Evolutionary conservation across 2,113 vertebrate species (phyloP).

Genomic region (Hucho hucho): DNA sequence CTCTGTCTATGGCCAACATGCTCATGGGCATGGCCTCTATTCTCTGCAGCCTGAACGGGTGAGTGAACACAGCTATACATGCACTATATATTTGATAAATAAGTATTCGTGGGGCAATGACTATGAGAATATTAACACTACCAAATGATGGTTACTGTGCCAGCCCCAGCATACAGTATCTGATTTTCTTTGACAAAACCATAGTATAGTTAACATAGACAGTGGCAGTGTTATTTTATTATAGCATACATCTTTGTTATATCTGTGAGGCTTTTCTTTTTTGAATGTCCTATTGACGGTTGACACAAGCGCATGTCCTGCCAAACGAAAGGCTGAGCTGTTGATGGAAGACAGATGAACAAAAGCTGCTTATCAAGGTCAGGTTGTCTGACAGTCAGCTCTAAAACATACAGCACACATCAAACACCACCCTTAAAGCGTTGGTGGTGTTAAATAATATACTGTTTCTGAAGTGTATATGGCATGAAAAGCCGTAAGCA

Average conservation of each 20-base stretch:
- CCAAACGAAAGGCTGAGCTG: background rate
- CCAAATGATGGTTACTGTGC: no score
- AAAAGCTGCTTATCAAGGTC: background rate
- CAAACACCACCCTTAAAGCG: background rate
- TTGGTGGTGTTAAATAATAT: background rate
- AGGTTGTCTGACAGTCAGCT: background rate
- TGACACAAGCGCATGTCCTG: background rate
- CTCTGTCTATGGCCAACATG: slow-evolving; percentile 85
- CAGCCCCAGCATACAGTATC: background rate
- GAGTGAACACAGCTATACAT: slow-evolving; percentile 51
- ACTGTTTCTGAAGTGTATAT: background rate
- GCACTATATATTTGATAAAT: no score
- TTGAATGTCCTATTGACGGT: background rate
- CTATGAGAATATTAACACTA: no score
- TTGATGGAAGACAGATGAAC: background rate
- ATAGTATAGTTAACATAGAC: background rate
- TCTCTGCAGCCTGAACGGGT: slow-evolving; percentile 87
- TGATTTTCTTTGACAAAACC: background rate
- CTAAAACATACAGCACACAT: background rate
- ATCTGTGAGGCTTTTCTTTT: background rate
- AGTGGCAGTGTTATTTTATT: background rate
- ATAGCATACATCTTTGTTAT: background rate
- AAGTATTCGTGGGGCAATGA: no score
- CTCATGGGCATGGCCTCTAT: slow-evolving; percentile 87
- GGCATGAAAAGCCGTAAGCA: no score